A percentile compares a stretch with the other conserved stretches of the same genome.
Conservation (phyloP, 2,888 invertebrate genomes). For the Sclerodermus sp. region DNA sequence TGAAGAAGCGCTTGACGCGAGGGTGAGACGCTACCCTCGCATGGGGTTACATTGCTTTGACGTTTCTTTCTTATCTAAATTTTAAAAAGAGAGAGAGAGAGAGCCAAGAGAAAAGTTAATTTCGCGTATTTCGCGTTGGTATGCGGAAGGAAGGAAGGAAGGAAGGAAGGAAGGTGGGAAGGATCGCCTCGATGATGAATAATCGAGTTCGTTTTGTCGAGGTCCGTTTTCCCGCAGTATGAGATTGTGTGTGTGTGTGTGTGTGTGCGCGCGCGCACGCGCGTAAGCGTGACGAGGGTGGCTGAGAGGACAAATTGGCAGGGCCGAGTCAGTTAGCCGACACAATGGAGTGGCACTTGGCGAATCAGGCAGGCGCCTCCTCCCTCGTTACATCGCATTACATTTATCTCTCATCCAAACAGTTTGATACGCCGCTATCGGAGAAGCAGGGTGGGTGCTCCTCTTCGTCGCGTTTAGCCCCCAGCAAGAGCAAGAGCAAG, state of each 20-base stretch:
- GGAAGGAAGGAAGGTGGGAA: neutral
- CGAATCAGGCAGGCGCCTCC: constrained; percentile 23
- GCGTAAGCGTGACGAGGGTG: too few relatives aligned
- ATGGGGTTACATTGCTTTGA: constrained; percentile 53
- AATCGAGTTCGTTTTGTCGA: too few relatives aligned
- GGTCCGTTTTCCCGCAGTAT: too few relatives aligned
- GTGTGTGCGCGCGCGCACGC: too few relatives aligned
- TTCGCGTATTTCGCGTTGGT: neutral
- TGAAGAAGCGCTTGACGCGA: constrained; percentile 50
- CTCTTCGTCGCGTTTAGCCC: neutral
- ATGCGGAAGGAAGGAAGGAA: neutral
- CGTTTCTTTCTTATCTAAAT: constrained; percentile 54
- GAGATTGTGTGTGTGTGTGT: too few relatives aligned
- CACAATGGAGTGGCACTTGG: constrained; percentile 49
- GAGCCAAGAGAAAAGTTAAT: too few relatives aligned
- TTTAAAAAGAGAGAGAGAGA: too few relatives aligned
- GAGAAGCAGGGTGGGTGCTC: neutral
- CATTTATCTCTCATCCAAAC: constrained; percentile 49
- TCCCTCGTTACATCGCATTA: constrained; percentile 52
- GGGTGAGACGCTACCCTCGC: constrained; percentile 8
- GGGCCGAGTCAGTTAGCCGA: constrained; percentile 47
- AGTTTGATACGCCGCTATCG: constrained; percentile 1
- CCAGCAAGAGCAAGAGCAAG: too few relatives aligned
- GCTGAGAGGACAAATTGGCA: constrained; percentile 47
- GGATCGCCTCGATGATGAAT: too few relatives aligned